Evolutionary conservation across 2,888 invertebrate genomes (phyloP), one percentile per base, ranked within the genome.

Genomic region (Epiperipatus broadwayi): DNA sequence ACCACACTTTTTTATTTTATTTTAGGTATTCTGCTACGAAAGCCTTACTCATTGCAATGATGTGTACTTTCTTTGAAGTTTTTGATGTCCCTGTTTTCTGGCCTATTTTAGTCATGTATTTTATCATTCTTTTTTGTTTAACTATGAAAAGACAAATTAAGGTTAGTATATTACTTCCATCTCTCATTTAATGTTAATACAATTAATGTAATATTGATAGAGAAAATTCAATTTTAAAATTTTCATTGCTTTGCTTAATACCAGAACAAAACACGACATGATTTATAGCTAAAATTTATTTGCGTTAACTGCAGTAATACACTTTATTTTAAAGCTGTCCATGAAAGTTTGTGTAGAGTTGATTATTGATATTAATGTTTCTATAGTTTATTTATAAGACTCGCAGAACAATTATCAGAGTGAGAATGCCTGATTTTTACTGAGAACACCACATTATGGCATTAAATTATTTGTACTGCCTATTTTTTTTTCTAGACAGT

Each of bases 101-200:
- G 97, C 97, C 97, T 43, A 97, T 99, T 54, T 71, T 99, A 59
- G 91, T 99, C 53, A 85, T 99, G 81, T 99, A 99, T 67, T 99
- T 99, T 66, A 81, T 97, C 57, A 87, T 93, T 41, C 67, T 99
- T 50, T 85, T 95, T 65, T 81, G 85, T 64, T 83, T 99, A 57
- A 99, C 97, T 41, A 95, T 99, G 95, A 97, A 95, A 66, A 74
- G 93, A 55, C 97, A 99, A 70, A 97, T 99, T 54, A 93, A 80
- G 77, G 91, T 91, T 63, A 70, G 64, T 46, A 34, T 12, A n/a
- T n/a, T n/a, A n/a, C n/a, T n/a, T n/a, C n/a, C n/a, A 15, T 21
- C 5, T 21, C 12, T 41, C 5, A 8, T 32, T 31, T 5, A 37
- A 10, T 8, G 10, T 37, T 36, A 37, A 8, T 8, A 31, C 8